Evolutionary conservation across 1,140 invertebrate genomes (phyloP).

Genomic region (Araneus ventricosus): DNA sequence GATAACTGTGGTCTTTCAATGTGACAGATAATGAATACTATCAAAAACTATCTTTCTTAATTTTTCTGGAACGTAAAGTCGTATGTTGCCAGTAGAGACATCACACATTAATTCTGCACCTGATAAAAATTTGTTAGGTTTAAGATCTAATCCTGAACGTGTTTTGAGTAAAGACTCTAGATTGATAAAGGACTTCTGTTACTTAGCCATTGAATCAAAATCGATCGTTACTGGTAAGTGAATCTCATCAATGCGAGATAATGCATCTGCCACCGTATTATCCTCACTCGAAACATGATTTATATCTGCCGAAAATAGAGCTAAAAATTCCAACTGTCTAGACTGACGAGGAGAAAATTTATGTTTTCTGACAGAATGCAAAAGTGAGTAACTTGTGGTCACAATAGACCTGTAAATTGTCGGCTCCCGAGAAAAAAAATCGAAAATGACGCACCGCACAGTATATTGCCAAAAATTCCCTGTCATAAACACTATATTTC

Average conservation of each 20-base stretch:
- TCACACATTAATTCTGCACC: too few relatives aligned
- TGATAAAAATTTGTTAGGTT: too few relatives aligned
- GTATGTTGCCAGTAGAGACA: too few relatives aligned
- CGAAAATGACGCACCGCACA: not conserved
- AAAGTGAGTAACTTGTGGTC: conserved; percentile 50
- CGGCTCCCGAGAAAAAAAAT: too few relatives aligned
- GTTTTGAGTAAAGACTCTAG: too few relatives aligned
- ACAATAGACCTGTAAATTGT: not conserved
- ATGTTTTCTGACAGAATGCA: not conserved
- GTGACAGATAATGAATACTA: too few relatives aligned
- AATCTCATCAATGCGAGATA: conserved; percentile 43
- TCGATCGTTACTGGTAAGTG: not conserved
- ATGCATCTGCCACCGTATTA: conserved; percentile 77
- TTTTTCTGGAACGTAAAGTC: too few relatives aligned
- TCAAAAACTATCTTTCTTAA: too few relatives aligned
- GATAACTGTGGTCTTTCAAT: too few relatives aligned
- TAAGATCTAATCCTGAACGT: too few relatives aligned
- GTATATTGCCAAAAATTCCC: conserved; percentile 77
- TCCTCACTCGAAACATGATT: conserved; percentile 78
- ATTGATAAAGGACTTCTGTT: too few relatives aligned
- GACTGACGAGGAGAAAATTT: not conserved
- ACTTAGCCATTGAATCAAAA: not conserved
- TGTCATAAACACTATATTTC: too few relatives aligned
- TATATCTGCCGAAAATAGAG: conserved; percentile 79
- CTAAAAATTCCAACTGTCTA: conserved; percentile 80